Conservation (phyloP, 2,888 invertebrate species). For the Philereme vetulata region DNA sequence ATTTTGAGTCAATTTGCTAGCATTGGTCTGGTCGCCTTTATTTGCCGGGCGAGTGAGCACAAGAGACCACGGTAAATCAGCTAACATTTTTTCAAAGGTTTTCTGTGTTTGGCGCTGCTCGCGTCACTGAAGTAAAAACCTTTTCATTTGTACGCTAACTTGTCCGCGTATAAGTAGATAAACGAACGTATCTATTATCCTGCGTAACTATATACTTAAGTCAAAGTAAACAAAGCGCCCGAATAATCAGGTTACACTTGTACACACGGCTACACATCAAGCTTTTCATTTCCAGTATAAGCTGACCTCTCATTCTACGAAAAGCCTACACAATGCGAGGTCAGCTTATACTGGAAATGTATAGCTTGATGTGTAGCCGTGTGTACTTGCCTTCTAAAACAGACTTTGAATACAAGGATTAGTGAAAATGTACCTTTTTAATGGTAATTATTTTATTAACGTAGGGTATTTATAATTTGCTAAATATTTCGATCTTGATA, state of each 20-base stretch:
- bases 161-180: conserved; percentile 46
- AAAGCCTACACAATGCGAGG: too few relatives aligned
- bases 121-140: conserved; percentile 71
- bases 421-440: conserved; percentile 4
- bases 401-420: neutral
- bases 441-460: too few relatives aligned
- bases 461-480: too few relatives aligned
- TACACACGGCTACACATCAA: too few relatives aligned
- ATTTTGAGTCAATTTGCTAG: conserved; percentile 81
- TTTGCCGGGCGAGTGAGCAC: conserved; percentile 76
- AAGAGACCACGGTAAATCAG: conserved; percentile 78
- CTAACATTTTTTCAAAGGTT: conserved; percentile 81
- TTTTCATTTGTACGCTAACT: conserved; percentile 65
- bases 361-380: too few relatives aligned
- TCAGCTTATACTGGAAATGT: too few relatives aligned
- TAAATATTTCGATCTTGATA: too few relatives aligned
- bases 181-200: conserved; percentile 23
- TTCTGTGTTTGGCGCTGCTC: conserved; percentile 76
- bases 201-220: conserved; percentile 22
- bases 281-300: too few relatives aligned
- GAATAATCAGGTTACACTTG: conserved; percentile 15
- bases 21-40: conserved; percentile 82
- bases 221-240: conserved; percentile 25
- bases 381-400: too few relatives aligned
- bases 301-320: too few relatives aligned